A percentile compares a stretch with the other conserved stretches of the same genome.
phyloP scores from a whole-genome alignment of 1,140 invertebrate species.

The Vollenhovia emeryi region DNA sequence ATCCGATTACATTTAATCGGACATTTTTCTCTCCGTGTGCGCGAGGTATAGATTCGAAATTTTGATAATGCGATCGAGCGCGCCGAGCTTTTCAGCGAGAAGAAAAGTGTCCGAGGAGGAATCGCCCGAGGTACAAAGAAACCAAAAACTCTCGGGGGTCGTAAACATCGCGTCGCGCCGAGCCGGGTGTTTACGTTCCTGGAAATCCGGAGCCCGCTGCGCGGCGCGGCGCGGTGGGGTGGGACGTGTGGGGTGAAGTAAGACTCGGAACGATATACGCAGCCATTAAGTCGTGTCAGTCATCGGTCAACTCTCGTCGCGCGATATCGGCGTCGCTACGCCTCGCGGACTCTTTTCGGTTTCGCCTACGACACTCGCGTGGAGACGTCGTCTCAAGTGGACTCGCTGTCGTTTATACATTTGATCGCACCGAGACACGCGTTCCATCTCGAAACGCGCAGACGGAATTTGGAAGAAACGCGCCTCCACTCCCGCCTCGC shows the following conservation, averaged over 20 bases:
- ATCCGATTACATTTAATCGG: too few species aligned
- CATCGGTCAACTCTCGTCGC: not conserved
- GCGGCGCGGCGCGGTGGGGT: not conserved
- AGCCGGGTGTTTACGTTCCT: not conserved
- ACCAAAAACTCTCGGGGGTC: not conserved
- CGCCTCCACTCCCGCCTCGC: not conserved
- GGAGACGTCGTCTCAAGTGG: not conserved
- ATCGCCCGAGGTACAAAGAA: too few species aligned
- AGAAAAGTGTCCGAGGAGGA: too few species aligned
- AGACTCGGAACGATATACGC: not conserved
- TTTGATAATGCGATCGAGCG: too few species aligned
- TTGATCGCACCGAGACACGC: not conserved
- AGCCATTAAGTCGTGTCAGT: not conserved
- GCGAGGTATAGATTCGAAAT: too few species aligned
- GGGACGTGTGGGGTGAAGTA: not conserved
- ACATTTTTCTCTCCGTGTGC: too few species aligned
- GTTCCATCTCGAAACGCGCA: not conserved
- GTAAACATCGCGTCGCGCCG: not conserved
- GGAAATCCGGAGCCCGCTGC: not conserved
- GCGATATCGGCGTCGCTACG: not conserved
- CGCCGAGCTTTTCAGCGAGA: too few species aligned
- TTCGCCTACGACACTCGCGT: not conserved
- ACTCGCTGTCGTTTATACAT: not conserved
- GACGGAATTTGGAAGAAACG: not conserved
- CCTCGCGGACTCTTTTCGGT: not conserved